These are phyloP conservation scores for Plagodis dolabraria DNA, from an alignment of 2,888 invertebrate genomes.

Conservation along the genomic window DNA sequence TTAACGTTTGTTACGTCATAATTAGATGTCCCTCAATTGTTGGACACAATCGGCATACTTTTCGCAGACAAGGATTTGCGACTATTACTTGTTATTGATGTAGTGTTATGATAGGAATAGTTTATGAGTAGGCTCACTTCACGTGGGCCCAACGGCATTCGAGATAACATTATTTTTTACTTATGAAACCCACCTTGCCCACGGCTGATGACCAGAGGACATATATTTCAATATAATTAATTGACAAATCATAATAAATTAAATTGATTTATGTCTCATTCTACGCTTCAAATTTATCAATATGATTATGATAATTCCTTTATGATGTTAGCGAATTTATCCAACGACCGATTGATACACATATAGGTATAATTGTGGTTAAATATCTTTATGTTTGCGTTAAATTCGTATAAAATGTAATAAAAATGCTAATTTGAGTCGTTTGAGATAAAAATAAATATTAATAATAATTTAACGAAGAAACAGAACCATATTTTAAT, in stretches of 20 bases:
- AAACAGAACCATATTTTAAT: background rate
- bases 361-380: background rate
- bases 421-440: slow-evolving; percentile 11
- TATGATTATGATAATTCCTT: slow-evolving; percentile 33
- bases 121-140: background rate
- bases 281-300: slow-evolving; percentile 32
- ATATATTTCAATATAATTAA: slow-evolving; percentile 36
- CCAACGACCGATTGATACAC: slow-evolving; percentile 13
- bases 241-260: slow-evolving; percentile 36
- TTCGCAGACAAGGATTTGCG: too few species aligned
- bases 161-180: background rate
- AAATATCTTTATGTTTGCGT: background rate
- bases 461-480: background rate
- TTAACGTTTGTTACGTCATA: too few species aligned
- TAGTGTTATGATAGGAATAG: too few species aligned
- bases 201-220: slow-evolving; percentile 8
- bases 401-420: background rate
- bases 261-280: slow-evolving; percentile 37
- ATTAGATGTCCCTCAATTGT: too few species aligned
- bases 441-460: background rate
- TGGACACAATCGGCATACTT: too few species aligned
- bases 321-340: slow-evolving; percentile 31
- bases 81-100: background rate
- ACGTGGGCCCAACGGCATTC: slow-evolving; percentile 2
- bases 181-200: slow-evolving; percentile 4